These are phyloP conservation scores for Drosophila kikkawai DNA, from an alignment of 1,140 invertebrate genomes.

Conservation along the genomic window DNA sequence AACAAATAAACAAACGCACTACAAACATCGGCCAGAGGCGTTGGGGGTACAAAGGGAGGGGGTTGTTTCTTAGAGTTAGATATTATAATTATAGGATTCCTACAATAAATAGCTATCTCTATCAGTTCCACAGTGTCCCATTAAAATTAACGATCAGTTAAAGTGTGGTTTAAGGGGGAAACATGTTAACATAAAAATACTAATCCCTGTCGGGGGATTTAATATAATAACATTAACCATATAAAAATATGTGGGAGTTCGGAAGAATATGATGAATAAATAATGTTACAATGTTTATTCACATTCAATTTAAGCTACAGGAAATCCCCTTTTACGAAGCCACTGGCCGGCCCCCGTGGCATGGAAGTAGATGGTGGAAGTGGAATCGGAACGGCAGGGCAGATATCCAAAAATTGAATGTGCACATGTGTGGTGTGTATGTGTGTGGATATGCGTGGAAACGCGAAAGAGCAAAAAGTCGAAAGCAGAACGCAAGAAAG, in stretches of 20 bases:
- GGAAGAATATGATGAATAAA: too few relatives aligned
- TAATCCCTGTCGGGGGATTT: too few relatives aligned
- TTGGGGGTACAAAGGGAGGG: not conserved
- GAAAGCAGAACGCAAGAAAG: conserved; percentile 15
- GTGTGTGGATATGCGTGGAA: conserved; percentile 6
- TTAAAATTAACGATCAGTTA: not conserved
- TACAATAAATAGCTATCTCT: not conserved
- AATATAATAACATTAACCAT: too few relatives aligned
- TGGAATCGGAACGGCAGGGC: conserved; percentile 38
- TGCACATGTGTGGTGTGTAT: not conserved
- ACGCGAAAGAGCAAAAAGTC: conserved; percentile 9
- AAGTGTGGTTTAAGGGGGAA: too few relatives aligned
- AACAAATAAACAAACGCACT: conserved; percentile 74
- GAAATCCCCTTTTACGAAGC: not conserved
- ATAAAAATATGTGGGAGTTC: too few relatives aligned
- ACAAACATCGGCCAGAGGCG: conserved; percentile 49
- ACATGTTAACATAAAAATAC: too few relatives aligned
- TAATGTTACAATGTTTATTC: too few relatives aligned
- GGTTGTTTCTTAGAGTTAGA: not conserved
- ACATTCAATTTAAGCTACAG: not conserved
- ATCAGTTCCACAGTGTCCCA: not conserved
- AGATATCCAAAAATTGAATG: conserved; percentile 43
- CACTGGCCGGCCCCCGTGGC: not conserved
- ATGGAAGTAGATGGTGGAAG: conserved; percentile 37
- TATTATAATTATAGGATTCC: too few relatives aligned